phyloP scores from a whole-genome alignment of 2,888 invertebrate species.

The Drosophila kambysellisi region DNA sequence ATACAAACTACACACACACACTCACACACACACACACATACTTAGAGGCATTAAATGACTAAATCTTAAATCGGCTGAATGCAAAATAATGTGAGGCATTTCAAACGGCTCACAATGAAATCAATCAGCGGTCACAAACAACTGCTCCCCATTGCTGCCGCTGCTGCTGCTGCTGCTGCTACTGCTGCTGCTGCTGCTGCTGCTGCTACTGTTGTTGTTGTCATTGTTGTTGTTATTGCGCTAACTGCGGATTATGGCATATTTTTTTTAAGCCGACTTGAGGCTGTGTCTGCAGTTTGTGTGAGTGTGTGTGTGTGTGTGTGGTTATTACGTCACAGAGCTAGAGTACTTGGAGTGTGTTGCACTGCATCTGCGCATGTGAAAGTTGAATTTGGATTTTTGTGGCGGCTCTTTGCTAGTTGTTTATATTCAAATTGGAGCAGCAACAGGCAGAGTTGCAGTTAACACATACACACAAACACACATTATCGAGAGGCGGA shows the following conservation, averaged over 20 bases:
- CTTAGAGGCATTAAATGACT: slow-evolving; percentile 37
- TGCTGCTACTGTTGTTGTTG: slow-evolving; percentile 38
- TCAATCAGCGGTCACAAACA: slow-evolving; percentile 63
- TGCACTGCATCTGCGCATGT: slow-evolving; percentile 74
- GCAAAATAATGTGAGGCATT: slow-evolving; percentile 71
- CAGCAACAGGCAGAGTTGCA: slow-evolving; percentile 22
- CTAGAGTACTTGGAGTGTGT: slow-evolving; percentile 61
- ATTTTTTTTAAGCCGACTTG: slow-evolving; percentile 50
- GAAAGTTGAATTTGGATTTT: slow-evolving; percentile 71
- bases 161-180: slow-evolving; percentile 37
- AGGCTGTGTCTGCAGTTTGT: slow-evolving; percentile 48
- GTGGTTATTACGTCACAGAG: slow-evolving; percentile 57
- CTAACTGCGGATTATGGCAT: slow-evolving; percentile 69
- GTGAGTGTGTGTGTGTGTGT: slow-evolving; percentile 23
- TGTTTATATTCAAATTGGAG: slow-evolving; percentile 55
- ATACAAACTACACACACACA: slow-evolving; percentile 29
- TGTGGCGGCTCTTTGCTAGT: slow-evolving; percentile 19
- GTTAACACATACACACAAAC: slow-evolving; percentile 2
- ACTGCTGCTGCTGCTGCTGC: slow-evolving; percentile 32
- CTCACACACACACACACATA: slow-evolving; percentile 16
- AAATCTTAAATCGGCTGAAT: slow-evolving; percentile 65
- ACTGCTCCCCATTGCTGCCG: slow-evolving; percentile 34
- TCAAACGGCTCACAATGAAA: slow-evolving; percentile 63
- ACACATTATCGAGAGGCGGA: slow-evolving; percentile 3
- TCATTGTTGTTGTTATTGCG: slow-evolving; percentile 49